Evolutionary conservation across 2,888 invertebrate genomes (phyloP).

Genomic region (Phyto melanocephala): DNA sequence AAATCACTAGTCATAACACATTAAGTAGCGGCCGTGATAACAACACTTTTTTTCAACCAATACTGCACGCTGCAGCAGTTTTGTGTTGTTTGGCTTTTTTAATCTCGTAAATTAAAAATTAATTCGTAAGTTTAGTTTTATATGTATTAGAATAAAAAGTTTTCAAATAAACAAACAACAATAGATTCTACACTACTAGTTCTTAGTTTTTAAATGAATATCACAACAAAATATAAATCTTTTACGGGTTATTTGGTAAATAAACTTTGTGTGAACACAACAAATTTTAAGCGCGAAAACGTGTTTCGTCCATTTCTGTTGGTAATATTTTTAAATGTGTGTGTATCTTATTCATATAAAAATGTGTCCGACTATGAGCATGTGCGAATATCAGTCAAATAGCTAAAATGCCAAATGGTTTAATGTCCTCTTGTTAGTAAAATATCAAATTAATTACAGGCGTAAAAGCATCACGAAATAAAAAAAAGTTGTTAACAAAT

Average conservation of each 20-base stretch:
- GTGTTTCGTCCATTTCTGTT: slow-evolving; percentile 45
- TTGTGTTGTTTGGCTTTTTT: background rate
- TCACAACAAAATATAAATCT: slow-evolving; percentile 13
- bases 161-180: too few species aligned
- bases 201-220: too few species aligned
- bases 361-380: background rate
- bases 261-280: background rate
- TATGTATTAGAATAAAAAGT: background rate
- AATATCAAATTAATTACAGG: background rate
- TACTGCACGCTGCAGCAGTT: slow-evolving; percentile 38
- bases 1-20: slow-evolving; percentile 46
- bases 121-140: too few species aligned
- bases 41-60: slow-evolving; percentile 9
- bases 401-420: slow-evolving; percentile 23
- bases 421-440: slow-evolving; percentile 43
- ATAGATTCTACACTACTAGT: too few species aligned
- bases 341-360: too few species aligned
- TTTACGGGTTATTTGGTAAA: background rate
- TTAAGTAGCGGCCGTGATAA: slow-evolving; percentile 56
- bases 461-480: background rate
- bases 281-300: slow-evolving; percentile 49
- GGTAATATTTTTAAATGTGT: too few species aligned
- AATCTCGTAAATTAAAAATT: slow-evolving; percentile 1
- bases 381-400: background rate
- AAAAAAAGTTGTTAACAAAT: background rate